Conservation (phyloP, 1,140 invertebrate species). For the Apis laboriosa region DNA sequence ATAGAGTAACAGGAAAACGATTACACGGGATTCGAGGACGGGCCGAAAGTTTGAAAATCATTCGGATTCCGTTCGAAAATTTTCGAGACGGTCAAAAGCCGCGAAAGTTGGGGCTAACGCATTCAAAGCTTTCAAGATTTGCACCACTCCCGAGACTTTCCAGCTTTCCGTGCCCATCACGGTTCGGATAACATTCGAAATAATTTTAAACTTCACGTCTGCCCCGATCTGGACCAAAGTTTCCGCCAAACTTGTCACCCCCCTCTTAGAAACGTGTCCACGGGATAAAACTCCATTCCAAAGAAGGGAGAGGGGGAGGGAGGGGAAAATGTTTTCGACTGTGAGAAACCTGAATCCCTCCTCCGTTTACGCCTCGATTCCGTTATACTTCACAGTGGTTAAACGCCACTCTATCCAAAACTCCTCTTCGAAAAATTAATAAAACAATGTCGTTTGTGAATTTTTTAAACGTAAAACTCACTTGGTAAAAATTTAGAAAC, state of each 20-base stretch:
- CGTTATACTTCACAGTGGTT: neutral
- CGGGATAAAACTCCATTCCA: slow-evolving; percentile 36
- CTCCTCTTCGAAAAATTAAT: no score
- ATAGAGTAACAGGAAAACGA: neutral
- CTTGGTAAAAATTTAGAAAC: no score
- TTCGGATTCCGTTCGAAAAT: slow-evolving; percentile 13
- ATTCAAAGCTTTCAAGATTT: slow-evolving; percentile 48
- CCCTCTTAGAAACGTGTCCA: slow-evolving; percentile 31
- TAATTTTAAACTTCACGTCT: slow-evolving; percentile 49
- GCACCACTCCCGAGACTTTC: slow-evolving; percentile 41
- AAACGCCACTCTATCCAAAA: neutral
- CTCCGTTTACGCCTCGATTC: no score
- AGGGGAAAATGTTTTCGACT: neutral
- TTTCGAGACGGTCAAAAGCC: slow-evolving; percentile 35
- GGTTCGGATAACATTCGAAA: slow-evolving; percentile 50
- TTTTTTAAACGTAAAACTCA: no score
- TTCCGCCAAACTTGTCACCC: slow-evolving; percentile 32
- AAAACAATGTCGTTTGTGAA: no score
- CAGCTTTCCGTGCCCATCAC: slow-evolving; percentile 36
- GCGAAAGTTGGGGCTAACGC: slow-evolving; percentile 28
- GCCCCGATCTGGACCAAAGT: slow-evolving; percentile 27
- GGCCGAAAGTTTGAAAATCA: slow-evolving; percentile 28
- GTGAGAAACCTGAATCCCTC: neutral
- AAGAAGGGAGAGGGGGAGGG: no score
- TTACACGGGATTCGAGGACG: neutral